Percentiles rank a stretch among this genome's conserved stretches.
Conservation (phyloP, 2,797 vertebrate species). For the Cottoperca gobio region DNA sequence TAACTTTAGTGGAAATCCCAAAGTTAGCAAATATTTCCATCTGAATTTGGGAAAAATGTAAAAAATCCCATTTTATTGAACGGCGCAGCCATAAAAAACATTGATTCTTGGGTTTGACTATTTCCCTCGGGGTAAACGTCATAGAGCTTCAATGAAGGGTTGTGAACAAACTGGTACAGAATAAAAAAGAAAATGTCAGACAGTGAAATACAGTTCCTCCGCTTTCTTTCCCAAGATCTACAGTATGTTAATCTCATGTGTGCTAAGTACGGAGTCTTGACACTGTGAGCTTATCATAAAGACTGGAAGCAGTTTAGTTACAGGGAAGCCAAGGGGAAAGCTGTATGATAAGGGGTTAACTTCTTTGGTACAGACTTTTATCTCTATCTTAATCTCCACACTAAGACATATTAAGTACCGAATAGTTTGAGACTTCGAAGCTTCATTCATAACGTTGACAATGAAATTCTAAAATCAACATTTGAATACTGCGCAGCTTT, state of each 20-base stretch:
- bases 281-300: too few species aligned
- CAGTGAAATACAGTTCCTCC: background rate
- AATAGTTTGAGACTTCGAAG: too few species aligned
- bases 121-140: background rate
- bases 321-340: background rate
- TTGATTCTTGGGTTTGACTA: background rate
- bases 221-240: background rate
- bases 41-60: background rate
- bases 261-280: background rate
- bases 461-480: too few species aligned
- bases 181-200: background rate
- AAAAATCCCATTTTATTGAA: background rate
- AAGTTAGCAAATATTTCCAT: background rate
- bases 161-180: background rate
- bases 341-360: constrained; percentile 11
- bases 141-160: background rate
- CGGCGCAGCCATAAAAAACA: background rate
- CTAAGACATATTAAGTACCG: background rate
- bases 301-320: background rate
- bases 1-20: background rate
- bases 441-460: too few species aligned
- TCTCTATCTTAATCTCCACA: constrained; percentile 24
- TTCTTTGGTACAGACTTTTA: constrained; percentile 10
- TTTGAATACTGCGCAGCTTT: too few species aligned
- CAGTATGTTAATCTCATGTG: background rate